These are phyloP conservation scores for Diaprepes abbreviatus DNA, from an alignment of 2,888 invertebrate species.

Conservation along the genomic window DNA sequence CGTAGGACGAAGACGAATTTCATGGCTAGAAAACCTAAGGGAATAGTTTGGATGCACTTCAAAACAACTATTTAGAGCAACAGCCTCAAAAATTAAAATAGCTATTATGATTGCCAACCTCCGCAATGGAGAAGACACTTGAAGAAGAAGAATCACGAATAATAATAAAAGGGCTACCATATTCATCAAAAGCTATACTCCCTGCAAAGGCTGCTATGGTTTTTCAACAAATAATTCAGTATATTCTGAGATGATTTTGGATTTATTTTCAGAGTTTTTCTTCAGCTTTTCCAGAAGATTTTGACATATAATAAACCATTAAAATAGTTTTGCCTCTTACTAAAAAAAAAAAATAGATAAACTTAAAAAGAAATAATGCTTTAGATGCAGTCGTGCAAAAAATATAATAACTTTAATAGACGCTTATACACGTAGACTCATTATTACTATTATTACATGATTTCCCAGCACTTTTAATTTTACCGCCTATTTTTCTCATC, in stretches of 20 bases:
- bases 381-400: not conserved
- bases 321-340: no score
- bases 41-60: no score
- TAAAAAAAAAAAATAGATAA: no score
- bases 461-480: conserved; percentile 6
- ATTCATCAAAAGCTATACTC: conserved; percentile 97
- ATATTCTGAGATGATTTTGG: conserved; percentile 28
- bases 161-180: conserved; percentile 97
- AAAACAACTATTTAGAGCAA: no score
- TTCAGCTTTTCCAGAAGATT: not conserved
- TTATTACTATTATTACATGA: not conserved
- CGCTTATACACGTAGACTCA: not conserved
- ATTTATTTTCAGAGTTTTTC: conserved; percentile 19
- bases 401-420: not conserved
- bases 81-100: no score
- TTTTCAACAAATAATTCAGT: conserved; percentile 13
- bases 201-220: conserved; percentile 77
- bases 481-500: conserved; percentile 6
- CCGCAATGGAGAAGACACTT: no score
- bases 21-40: no score
- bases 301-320: no score
- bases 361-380: no score
- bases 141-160: no score
- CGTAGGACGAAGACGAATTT: no score
- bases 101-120: no score